Base-by-base conservation (phyloP, 2,888 invertebrate species). In the Synergus gifuensis region DNA sequence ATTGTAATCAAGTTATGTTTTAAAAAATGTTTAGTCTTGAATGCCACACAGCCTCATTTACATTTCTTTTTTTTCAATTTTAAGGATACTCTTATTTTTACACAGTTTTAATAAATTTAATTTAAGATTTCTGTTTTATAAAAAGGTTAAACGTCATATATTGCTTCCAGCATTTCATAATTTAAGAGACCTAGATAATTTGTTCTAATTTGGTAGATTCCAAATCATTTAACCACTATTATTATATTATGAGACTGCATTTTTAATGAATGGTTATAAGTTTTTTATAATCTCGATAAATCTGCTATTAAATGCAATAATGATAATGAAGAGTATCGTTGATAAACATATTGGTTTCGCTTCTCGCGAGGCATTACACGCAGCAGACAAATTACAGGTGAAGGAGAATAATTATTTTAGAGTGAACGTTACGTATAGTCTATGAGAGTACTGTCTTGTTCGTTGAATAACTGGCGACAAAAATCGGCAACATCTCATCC, bases 281-380 rank as follows among this genome's bases (percentile, higher is more conserved):
- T 67, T 67, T 22, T 46, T 16, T 22, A 44, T 46, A 22, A 46
- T 46, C n/a, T 67, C 46, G 22, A 28, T 46, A 42, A 46, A 22
- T 44, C 28, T 67, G 8, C 46, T 67, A 28, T 28, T 28, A 42
- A 28, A 46, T 44, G 67, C 14, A 46, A 46, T 44, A 67, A 69
- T 42, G 28, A 5, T 18, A 46, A 7, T 18, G 42, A 46, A 64
- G 40, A 64, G 40, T n/a, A n/a, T 49, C 69, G 49, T 49, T 49
- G 69, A 49, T 49, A 69, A 69, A 69, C 36, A 49, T 46, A 69
- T 69, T 69, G 69, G 49, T 49, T 69, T 69, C 28, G 69, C 49
- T 69, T 73, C 73, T 4, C 28, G 14, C 16, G 18, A 40, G 7
- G 4, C 16, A 12, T 64, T 36, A 49, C 54, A 54, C 36, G 73